phyloP scores from a whole-genome alignment of 2,888 invertebrate species.

The Craniophora ligustri region DNA sequence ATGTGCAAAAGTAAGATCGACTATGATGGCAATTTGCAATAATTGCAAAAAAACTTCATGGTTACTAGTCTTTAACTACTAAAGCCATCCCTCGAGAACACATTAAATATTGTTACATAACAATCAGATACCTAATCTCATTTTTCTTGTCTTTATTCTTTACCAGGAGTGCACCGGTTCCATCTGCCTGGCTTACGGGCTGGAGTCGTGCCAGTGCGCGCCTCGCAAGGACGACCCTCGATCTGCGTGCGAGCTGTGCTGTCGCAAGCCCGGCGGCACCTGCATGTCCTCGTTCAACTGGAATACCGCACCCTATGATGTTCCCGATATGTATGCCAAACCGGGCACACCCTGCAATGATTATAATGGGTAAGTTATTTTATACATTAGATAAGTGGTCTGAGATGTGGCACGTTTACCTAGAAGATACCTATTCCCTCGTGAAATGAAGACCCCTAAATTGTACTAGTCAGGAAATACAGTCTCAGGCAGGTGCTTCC shows the following conservation, averaged over 20 bases:
- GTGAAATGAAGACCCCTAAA: too few species aligned
- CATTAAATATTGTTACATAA: too few species aligned
- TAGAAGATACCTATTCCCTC: too few species aligned
- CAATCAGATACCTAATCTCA: too few species aligned
- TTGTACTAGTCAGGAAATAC: too few species aligned
- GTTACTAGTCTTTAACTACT: too few species aligned
- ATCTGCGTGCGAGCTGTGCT: conserved; percentile 97
- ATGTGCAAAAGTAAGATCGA: too few species aligned
- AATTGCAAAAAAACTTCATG: too few species aligned
- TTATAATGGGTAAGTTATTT: conserved; percentile 92
- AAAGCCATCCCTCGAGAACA: too few species aligned
- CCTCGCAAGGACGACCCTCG: conserved; percentile 94
- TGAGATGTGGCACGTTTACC: too few species aligned
- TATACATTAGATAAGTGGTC: neutral
- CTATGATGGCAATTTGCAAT: too few species aligned
- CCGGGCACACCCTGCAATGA: conserved; percentile 98
- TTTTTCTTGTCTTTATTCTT: neutral
- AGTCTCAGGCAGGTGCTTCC: too few species aligned
- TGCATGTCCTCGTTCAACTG: conserved; percentile 97
- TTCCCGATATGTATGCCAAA: conserved; percentile 97
- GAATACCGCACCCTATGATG: conserved; percentile 96
- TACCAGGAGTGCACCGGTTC: conserved; percentile 97
- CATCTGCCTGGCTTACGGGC: conserved; percentile 98
- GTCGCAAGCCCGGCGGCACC: conserved; percentile 94
- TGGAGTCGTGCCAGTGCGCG: conserved; percentile 98